These are phyloP conservation scores for Choreutis nemorana DNA, from an alignment of 2,888 invertebrate genomes.

Conservation along the genomic window DNA sequence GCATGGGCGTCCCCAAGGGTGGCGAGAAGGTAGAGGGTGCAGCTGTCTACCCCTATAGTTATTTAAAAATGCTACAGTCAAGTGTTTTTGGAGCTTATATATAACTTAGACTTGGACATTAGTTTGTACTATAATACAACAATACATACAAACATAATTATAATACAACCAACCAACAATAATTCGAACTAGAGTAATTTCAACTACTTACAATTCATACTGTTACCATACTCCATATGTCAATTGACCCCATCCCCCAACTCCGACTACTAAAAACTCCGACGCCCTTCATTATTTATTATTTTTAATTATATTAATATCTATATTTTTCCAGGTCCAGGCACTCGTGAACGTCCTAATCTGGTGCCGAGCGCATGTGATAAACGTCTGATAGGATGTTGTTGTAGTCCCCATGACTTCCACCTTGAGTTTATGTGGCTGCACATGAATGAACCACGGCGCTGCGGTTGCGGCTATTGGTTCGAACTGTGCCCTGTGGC, in stretches of 20 bases:
- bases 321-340: constrained; percentile 39
- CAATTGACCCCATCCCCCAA: neutral
- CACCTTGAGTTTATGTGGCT: constrained; percentile 48
- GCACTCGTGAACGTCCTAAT: constrained; percentile 75
- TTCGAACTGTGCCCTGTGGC: constrained; percentile 50
- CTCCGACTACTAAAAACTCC: neutral
- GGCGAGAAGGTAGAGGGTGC: too few species aligned
- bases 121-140: too few species aligned
- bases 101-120: too few species aligned
- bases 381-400: constrained; percentile 75
- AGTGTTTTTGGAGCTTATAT: too few species aligned
- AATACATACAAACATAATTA: too few species aligned
- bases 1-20: too few species aligned
- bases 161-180: too few species aligned
- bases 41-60: too few species aligned
- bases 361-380: constrained; percentile 74
- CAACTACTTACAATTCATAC: too few species aligned
- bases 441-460: constrained; percentile 38
- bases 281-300: neutral
- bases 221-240: neutral
- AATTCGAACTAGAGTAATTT: too few species aligned
- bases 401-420: constrained; percentile 68
- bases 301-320: neutral
- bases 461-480: constrained; percentile 55
- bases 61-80: too few species aligned